A percentile compares a stretch with the other conserved stretches of the same genome.
Evolutionary conservation across 2,797 vertebrate genomes (phyloP).

Genomic region (Oryzias sinensis): DNA sequence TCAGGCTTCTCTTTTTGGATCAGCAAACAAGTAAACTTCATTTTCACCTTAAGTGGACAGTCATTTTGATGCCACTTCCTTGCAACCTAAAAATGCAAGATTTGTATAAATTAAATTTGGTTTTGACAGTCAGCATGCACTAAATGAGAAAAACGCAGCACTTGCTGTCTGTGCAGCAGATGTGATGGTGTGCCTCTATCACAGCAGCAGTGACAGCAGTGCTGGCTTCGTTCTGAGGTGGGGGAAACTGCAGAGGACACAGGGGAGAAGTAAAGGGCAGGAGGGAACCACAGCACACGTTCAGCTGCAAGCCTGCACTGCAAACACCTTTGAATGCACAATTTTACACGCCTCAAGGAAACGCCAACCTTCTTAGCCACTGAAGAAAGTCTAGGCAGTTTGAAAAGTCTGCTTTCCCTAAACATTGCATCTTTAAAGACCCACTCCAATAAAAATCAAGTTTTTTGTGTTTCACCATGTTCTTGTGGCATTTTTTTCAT

Average conservation of each 20-base stretch:
- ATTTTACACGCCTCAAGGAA: constrained; percentile 36
- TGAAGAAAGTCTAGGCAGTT: too few relatives aligned
- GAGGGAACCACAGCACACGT: constrained; percentile 15
- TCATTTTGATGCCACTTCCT: constrained; percentile 2
- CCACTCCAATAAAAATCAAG: too few relatives aligned
- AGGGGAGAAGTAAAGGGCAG: constrained; percentile 5
- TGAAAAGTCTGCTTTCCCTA: too few relatives aligned
- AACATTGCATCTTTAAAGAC: too few relatives aligned
- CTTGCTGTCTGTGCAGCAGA: constrained; percentile 75
- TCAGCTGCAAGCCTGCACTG: constrained; percentile 36
- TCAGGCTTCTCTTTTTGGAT: constrained; percentile 2
- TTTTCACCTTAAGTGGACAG: not conserved
- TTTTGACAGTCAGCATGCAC: constrained; percentile 24
- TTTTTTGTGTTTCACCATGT: too few relatives aligned
- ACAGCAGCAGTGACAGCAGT: constrained; percentile 59
- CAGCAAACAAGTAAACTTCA: not conserved
- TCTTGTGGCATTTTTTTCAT: too few relatives aligned
- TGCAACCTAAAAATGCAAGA: constrained; percentile 1
- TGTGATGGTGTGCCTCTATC: constrained; percentile 53
- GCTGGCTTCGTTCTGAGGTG: constrained; percentile 48
- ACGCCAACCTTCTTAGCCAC: constrained; percentile 2
- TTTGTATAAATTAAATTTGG: constrained; percentile 1
- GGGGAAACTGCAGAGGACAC: constrained; percentile 31
- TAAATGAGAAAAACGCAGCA: constrained; percentile 47
- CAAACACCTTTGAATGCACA: constrained; percentile 49